These are phyloP conservation scores for Physeter macrocephalus DNA, from an alignment of 2,113 vertebrate genomes.

Conservation along the genomic window DNA sequence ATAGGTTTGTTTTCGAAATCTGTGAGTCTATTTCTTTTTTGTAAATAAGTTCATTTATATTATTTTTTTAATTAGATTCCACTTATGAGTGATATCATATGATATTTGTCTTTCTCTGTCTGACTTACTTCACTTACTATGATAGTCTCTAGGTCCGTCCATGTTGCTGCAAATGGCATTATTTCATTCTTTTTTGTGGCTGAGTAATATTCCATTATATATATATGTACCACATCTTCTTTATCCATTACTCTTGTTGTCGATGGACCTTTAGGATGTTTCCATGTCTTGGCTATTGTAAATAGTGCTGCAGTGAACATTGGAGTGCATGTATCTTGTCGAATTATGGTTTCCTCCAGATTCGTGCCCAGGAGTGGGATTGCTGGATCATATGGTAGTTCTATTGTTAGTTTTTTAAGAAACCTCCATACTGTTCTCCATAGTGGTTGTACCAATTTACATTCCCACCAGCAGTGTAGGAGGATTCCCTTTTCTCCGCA, in stretches of 20 bases:
- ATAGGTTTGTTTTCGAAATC: not conserved
- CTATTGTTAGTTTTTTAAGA: too few species aligned
- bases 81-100: not conserved
- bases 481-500: not conserved
- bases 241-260: too few species aligned
- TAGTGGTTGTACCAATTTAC: not conserved
- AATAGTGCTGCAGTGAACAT: too few species aligned
- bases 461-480: rapidly evolving
- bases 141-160: not conserved
- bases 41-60: not conserved
- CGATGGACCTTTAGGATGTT: too few species aligned
- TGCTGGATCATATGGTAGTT: too few species aligned
- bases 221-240: too few species aligned
- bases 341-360: too few species aligned
- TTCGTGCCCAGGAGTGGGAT: too few species aligned
- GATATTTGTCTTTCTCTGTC: not conserved
- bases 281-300: too few species aligned
- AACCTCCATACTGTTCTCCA: not conserved
- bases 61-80: not conserved
- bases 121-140: not conserved
- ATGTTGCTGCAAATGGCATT: not conserved
- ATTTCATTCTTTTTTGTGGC: not conserved
- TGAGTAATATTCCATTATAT: not conserved
- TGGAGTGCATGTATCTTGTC: too few species aligned
- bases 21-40: not conserved